Evolutionary conservation across 1,140 invertebrate genomes (phyloP), one percentile per base, ranked within the genome.

Genomic region (Capitella teleta): DNA sequence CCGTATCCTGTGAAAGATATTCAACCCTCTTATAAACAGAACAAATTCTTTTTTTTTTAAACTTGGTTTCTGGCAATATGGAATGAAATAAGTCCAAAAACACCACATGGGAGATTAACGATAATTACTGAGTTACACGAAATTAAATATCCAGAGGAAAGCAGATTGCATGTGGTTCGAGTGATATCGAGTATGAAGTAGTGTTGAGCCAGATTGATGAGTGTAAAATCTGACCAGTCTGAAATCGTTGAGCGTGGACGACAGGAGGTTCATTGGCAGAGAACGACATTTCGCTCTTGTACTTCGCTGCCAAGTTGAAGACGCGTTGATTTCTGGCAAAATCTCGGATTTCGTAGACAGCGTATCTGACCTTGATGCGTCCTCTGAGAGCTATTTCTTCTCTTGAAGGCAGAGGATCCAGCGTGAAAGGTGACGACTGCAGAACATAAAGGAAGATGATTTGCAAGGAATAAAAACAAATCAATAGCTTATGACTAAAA

Each of bases 191-290:
- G n/a, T n/a, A n/a, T n/a, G n/a, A n/a, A n/a, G n/a, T n/a, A n/a
- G n/a, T n/a, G n/a, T n/a, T n/a, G n/a, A n/a, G n/a, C n/a, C n/a
- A n/a, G n/a, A n/a, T n/a, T n/a, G n/a, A n/a, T n/a, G n/a, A n/a
- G n/a, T n/a, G n/a, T n/a, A n/a, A n/a, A n/a, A n/a, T n/a, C 62
- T 61, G 67, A 69, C 87, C 87, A 49, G 84, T 78, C 2, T 91
- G 78, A 70, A 85, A 92, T 62, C 87, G 79, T 64, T 83, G 85
- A 3, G 83, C 85, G 64, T 81, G 78, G 1, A 94, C 52, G 14
- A 80, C 70, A 1, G 88, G 85, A 52, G 82, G 79, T 51, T 74
- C 73, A 42, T 72, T 73, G 19, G 82, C 69, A 73, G 64, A 57
- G 59, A 74, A 68, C 69, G 64, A 62, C 64, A 56, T 70, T 60